Evolutionary conservation across 2,888 invertebrate species (phyloP).

Genomic region (Salpingus planirostris): DNA sequence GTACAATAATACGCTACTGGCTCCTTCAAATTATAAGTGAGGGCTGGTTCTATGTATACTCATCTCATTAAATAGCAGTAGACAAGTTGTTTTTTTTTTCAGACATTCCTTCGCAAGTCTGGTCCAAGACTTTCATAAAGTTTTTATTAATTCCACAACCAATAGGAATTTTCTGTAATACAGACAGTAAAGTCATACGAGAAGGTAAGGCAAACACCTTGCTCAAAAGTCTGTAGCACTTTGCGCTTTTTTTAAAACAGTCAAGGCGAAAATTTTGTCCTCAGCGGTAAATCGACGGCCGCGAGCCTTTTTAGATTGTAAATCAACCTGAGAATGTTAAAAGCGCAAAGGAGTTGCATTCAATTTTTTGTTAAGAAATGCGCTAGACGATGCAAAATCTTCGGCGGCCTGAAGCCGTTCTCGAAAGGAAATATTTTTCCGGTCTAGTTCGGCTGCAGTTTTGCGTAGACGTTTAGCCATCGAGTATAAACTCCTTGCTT

Average conservation of each 20-base stretch:
- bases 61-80: slow-evolving; percentile 13
- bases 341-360: no score
- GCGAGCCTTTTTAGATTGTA: no score
- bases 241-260: slow-evolving; percentile 13
- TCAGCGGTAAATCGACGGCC: slow-evolving; percentile 6
- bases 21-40: slow-evolving; percentile 4
- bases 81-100: slow-evolving; percentile 2
- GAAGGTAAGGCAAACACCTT: slow-evolving; percentile 13
- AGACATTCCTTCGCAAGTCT: background rate
- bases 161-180: slow-evolving; percentile 9
- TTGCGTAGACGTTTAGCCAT: no score
- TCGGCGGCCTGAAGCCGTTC: no score
- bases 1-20: slow-evolving; percentile 3
- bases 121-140: background rate
- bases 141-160: slow-evolving; percentile 8
- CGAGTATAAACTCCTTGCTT: no score
- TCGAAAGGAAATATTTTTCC: no score
- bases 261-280: slow-evolving; percentile 12
- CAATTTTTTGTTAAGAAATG: no score
- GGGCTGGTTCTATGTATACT: slow-evolving; percentile 4
- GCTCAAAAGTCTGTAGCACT: slow-evolving; percentile 9
- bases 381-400: no score
- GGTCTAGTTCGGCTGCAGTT: no score
- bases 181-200: slow-evolving; percentile 6
- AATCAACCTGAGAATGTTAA: no score